Evolutionary conservation across 2,797 vertebrate genomes (phyloP), one percentile per base, ranked within the genome.

Genomic region (Odontamblyopus lacepedii): DNA sequence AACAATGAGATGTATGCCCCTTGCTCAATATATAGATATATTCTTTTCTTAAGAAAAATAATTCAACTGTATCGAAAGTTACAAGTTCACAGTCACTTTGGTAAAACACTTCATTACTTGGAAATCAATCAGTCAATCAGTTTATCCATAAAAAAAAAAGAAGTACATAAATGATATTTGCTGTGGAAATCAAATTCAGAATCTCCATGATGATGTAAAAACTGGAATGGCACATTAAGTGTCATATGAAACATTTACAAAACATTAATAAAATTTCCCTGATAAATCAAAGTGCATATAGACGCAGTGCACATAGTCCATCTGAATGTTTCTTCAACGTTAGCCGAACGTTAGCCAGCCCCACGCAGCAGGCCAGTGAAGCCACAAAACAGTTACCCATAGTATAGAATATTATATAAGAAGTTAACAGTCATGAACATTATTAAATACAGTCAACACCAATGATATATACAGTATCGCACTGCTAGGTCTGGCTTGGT

Each of bases 211-310:
- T 90, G 88, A 95, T 95, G 95, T 96, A 96, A 96, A 96, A 95
- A 97, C 91, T 88, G 94, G 94, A 96, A 96, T 95, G 95, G 95
- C 95, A 97, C 93, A 86, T 93, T 94, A 94, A 95, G 95, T 95
- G 96, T 93, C 95, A 94, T 96, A 96, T 96, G 95, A 96, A 96
- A 95, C 96, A 97, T 97, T 97, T 97, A 98, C 95, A 97, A 98
- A 99, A 98, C 96, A 96, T 96, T 96, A 97, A 96, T 96, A 98
- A 97, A 98, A 96, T 96, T 97, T 99, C 98, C 98, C 97, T 99
- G 97, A 99, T 96, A 97, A 97, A 97, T 95, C 96, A 97, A 96
- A 97, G 97, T 99, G 98, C 97, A 97, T 96, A 97, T 96, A 96
- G 95, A 97, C 95, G 95, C 95, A 96, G 95, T 96, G 96, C 96